Evolutionary conservation across 2,113 vertebrate species (phyloP).

Genomic region (Odocoileus virginianus): DNA sequence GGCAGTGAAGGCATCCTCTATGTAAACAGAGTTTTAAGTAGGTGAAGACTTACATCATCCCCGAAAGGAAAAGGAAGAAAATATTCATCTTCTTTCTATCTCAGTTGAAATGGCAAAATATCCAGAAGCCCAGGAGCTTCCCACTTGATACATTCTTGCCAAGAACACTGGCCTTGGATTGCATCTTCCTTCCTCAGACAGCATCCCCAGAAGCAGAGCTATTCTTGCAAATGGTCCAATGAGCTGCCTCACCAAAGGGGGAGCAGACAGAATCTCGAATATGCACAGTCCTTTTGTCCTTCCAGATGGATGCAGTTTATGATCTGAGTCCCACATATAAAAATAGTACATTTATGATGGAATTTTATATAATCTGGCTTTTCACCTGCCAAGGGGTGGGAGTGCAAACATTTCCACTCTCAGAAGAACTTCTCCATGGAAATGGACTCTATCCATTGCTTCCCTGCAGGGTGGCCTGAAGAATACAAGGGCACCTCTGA

Average conservation of each 20-base stretch:
- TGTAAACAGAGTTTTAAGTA: constrained; percentile 48
- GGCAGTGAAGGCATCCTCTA: constrained; percentile 21
- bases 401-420: neutral
- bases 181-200: neutral
- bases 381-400: neutral
- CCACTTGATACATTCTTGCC: neutral
- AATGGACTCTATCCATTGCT: neutral
- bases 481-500: neutral
- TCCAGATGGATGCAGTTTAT: neutral
- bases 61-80: constrained; percentile 31
- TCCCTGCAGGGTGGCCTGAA: neutral
- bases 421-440: neutral
- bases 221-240: neutral
- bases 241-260: neutral
- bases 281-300: neutral
- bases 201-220: neutral
- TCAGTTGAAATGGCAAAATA: constrained; percentile 13
- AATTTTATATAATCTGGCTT: constrained; percentile 20
- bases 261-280: neutral
- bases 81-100: neutral
- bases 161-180: neutral
- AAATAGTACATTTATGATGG: neutral
- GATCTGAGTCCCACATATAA: neutral
- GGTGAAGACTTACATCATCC: constrained; percentile 32
- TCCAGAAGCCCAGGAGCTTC: constrained; percentile 10